Evolutionary conservation across 53 echinoderm and acorn worm species (phyloP).

Genomic region (Crossaster papposus): DNA sequence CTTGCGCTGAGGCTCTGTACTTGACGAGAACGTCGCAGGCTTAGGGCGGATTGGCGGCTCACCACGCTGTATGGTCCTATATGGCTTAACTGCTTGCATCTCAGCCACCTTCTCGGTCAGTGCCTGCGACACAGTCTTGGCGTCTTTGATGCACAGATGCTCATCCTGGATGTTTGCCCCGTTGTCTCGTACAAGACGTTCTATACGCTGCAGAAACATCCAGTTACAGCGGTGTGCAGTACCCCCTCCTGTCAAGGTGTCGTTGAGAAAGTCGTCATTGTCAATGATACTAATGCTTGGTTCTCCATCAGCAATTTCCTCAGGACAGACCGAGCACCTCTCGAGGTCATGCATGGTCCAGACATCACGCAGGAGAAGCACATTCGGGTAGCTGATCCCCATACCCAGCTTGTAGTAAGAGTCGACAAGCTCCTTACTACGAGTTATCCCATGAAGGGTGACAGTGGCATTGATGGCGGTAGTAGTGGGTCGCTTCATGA

Average conservation of each 20-base stretch:
- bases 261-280: not conserved
- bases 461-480: constrained; percentile 1
- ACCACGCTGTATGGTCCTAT: too few species aligned
- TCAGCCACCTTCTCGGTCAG: too few species aligned
- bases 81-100: too few species aligned
- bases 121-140: too few species aligned
- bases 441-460: constrained; percentile 7
- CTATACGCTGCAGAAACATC: constrained; percentile 38
- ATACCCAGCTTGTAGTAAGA: constrained; percentile 9
- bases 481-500: not conserved
- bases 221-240: constrained; percentile 30
- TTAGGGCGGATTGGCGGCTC: too few species aligned
- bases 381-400: constrained; percentile 11
- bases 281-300: too few species aligned
- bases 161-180: too few species aligned
- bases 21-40: too few species aligned
- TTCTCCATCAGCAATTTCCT: not conserved
- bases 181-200: not conserved
- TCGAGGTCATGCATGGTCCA: constrained; percentile 18
- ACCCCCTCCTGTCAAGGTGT: constrained; percentile 35
- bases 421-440: constrained; percentile 15
- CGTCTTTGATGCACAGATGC: too few species aligned
- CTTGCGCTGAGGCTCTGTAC: too few species aligned
- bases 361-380: not conserved
- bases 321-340: not conserved